Percentiles rank a stretch among this genome's conserved stretches.
phyloP scores from a whole-genome alignment of 2,888 invertebrate species.

The Tribolium freemani region DNA sequence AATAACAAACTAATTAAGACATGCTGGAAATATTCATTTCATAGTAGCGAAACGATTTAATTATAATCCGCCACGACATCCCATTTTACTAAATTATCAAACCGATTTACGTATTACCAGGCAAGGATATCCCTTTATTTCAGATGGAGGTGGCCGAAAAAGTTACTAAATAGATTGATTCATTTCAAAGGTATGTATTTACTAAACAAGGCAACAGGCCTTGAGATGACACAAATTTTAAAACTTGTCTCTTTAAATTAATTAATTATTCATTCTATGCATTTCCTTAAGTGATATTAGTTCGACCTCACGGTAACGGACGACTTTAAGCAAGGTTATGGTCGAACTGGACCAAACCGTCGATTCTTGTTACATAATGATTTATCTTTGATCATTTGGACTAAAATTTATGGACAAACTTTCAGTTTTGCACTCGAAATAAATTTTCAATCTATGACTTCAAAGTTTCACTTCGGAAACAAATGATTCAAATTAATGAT shows the following conservation, averaged over 20 bases:
- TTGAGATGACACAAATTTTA: conserved; percentile 12
- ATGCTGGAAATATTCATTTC: background rate
- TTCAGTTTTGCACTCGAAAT: conserved; percentile 11
- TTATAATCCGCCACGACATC: conserved; percentile 4
- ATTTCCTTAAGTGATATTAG: conserved; percentile 17
- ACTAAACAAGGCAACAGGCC: background rate
- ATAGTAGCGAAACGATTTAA: background rate
- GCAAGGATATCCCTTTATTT: conserved; percentile 11
- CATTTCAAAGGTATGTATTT: conserved; percentile 35
- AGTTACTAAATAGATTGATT: conserved; percentile 16
- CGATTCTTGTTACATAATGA: background rate
- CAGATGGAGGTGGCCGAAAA: conserved; percentile 32
- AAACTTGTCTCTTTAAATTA: conserved; percentile 6
- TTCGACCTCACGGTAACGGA: conserved; percentile 11
- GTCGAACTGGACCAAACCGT: conserved; percentile 17
- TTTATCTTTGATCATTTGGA: background rate
- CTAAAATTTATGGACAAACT: background rate
- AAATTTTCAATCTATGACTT: too few relatives aligned
- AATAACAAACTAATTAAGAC: conserved; percentile 4
- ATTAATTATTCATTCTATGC: conserved; percentile 18
- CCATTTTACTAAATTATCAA: conserved; percentile 36
- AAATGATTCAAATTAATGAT: conserved; percentile 8
- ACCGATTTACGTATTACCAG: conserved; percentile 4
- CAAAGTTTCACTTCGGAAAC: conserved; percentile 6
- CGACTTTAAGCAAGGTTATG: conserved; percentile 41